These are phyloP conservation scores for Hyposoter dolosus DNA, from an alignment of 2,888 invertebrate genomes.

Conservation along the genomic window DNA sequence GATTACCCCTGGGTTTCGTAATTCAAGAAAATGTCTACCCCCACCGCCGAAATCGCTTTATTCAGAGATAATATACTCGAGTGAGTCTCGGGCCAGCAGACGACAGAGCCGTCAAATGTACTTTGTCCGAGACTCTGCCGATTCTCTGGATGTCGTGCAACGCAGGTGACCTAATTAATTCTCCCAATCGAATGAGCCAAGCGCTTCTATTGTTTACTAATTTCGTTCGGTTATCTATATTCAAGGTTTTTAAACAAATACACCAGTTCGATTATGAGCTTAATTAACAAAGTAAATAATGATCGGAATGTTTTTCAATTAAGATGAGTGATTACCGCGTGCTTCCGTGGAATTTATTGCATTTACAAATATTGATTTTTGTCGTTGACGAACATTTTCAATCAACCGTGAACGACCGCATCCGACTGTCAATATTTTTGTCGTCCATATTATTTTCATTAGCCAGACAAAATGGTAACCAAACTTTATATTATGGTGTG, in stretches of 20 bases:
- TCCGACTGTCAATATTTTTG: too few relatives aligned
- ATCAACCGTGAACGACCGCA: too few relatives aligned
- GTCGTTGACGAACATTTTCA: too few relatives aligned
- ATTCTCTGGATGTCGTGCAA: too few relatives aligned
- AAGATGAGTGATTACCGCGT: background rate
- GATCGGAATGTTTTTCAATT: background rate
- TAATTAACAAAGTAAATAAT: background rate
- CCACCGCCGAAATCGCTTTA: too few relatives aligned
- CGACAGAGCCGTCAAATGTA: too few relatives aligned
- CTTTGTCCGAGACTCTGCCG: too few relatives aligned
- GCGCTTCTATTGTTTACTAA: constrained; percentile 20
- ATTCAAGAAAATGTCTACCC: too few relatives aligned
- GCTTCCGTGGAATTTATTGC: background rate
- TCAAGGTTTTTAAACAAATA: background rate
- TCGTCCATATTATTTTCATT: background rate
- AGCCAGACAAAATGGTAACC: background rate
- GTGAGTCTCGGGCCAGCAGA: too few relatives aligned
- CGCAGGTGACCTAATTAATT: constrained; percentile 54
- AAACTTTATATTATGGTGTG: background rate
- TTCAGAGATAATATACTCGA: too few relatives aligned
- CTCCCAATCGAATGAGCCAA: constrained; percentile 43
- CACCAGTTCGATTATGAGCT: background rate
- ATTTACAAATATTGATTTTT: background rate
- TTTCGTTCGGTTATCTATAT: constrained; percentile 18
- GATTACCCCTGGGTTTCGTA: too few relatives aligned